Percentiles rank a stretch among this genome's conserved stretches.
phyloP scores from a whole-genome alignment of 2,113 vertebrate species.

The Cynopterus brachyotis region DNA sequence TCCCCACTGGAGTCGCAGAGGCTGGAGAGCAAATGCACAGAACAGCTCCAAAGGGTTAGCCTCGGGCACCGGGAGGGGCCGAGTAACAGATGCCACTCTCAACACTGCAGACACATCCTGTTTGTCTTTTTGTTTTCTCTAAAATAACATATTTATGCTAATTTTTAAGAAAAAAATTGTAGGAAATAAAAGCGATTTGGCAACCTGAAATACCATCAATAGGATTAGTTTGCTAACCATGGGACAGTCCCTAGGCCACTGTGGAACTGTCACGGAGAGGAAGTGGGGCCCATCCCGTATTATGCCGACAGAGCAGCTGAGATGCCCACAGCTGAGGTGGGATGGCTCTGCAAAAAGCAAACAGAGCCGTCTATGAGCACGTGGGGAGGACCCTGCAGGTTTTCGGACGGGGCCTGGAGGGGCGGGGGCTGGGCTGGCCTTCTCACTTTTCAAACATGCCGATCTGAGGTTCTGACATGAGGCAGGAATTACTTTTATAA shows the following conservation, averaged over 20 bases:
- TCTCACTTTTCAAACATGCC: no score
- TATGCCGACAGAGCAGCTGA: no score
- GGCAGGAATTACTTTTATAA: not conserved
- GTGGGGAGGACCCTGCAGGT: not conserved
- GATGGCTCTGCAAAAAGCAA: not conserved
- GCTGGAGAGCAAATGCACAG: not conserved
- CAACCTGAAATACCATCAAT: accelerated
- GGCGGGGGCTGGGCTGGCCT: not conserved
- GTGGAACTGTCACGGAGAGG: not conserved
- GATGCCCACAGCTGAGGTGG: not conserved
- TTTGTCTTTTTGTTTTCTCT: no score
- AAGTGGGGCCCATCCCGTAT: no score
- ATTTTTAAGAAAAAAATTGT: not conserved
- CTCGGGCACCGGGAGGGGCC: not conserved
- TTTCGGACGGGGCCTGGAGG: not conserved
- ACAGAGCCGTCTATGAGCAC: not conserved
- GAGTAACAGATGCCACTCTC: not conserved
- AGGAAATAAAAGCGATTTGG: not conserved
- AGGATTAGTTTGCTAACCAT: not conserved
- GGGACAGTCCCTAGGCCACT: no score
- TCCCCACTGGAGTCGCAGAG: not conserved
- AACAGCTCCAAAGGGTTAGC: accelerated
- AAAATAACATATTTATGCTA: not conserved
- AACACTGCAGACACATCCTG: no score
- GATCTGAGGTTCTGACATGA: not conserved